These are phyloP conservation scores for Drosophila pectinifera DNA, from an alignment of 1,140 invertebrate genomes.

Conservation along the genomic window DNA sequence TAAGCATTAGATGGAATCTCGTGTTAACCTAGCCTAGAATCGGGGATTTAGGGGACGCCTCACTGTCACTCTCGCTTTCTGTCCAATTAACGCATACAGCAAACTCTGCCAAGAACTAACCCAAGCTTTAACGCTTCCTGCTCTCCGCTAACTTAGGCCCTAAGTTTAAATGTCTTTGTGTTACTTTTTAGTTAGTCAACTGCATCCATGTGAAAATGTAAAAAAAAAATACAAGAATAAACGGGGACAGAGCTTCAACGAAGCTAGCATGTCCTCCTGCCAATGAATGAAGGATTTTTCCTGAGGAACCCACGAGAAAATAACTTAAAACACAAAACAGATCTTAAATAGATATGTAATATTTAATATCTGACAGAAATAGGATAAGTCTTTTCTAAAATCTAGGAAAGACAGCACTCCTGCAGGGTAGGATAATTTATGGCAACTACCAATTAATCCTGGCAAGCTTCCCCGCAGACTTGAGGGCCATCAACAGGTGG, in stretches of 20 bases:
- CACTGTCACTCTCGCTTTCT: constrained; percentile 18
- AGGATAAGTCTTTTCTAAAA: background rate
- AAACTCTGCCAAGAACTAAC: constrained; percentile 54
- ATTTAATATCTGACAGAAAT: background rate
- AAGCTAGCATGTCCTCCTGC: constrained; percentile 2
- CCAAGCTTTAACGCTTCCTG: constrained; percentile 36
- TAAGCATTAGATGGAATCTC: constrained; percentile 38
- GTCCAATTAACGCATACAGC: constrained; percentile 38
- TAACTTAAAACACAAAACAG: no score
- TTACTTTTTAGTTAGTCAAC: constrained; percentile 63
- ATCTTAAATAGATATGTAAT: no score
- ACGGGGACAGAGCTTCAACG: background rate
- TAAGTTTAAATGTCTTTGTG: constrained; percentile 73
- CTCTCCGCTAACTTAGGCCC: constrained; percentile 37
- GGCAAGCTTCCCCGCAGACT: constrained; percentile 12
- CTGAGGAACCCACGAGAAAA: no score
- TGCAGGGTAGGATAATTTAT: constrained; percentile 2
- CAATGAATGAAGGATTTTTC: background rate
- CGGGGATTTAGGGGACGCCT: constrained; percentile 56
- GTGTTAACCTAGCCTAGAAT: constrained; percentile 54
- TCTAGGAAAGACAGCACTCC: background rate
- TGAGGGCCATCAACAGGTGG: constrained; percentile 58
- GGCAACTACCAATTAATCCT: constrained; percentile 18
- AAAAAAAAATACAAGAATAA: constrained; percentile 56
- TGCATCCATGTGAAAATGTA: constrained; percentile 63